Conservation (phyloP, 2,797 vertebrate genomes). For the Novumbra hubbsi region DNA sequence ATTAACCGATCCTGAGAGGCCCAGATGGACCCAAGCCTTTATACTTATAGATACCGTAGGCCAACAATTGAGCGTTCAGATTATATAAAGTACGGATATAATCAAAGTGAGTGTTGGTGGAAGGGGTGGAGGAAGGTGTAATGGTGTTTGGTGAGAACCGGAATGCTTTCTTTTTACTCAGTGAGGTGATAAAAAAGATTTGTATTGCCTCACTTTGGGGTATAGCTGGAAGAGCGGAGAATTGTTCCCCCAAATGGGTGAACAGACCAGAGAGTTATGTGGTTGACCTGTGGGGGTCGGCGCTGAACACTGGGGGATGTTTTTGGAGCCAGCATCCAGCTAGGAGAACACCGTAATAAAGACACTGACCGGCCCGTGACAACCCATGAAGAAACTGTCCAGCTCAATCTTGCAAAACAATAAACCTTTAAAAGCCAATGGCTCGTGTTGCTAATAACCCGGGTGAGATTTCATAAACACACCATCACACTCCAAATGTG, state of each 20-base stretch:
- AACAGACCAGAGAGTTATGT: background rate
- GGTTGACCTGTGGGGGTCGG: background rate
- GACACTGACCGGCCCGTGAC: slow-evolving; percentile 7
- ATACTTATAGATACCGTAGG: background rate
- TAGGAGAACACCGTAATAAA: slow-evolving; percentile 3
- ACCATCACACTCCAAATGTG: slow-evolving; percentile 63
- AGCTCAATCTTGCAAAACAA: slow-evolving; percentile 41
- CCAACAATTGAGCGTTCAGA: too few species aligned
- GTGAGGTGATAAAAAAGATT: background rate
- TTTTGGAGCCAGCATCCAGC: slow-evolving; percentile 7
- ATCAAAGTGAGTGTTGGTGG: background rate
- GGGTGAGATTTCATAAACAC: slow-evolving; percentile 64
- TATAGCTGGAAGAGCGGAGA: background rate
- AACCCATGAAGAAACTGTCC: slow-evolving; percentile 3
- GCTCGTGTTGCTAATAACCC: slow-evolving; percentile 57
- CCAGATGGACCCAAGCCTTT: slow-evolving; percentile 13
- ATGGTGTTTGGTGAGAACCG: background rate
- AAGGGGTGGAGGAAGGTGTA: background rate
- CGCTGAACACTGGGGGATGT: slow-evolving; percentile 1
- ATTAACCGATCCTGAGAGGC: slow-evolving; percentile 26
- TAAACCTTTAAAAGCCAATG: slow-evolving; percentile 31
- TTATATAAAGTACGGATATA: too few species aligned
- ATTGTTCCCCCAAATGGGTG: background rate
- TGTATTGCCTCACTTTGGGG: background rate
- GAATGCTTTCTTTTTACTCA: background rate